Evolutionary conservation across 2,888 invertebrate species (phyloP), one percentile per base, ranked within the genome.

Genomic region (Quadroppia sp.): DNA sequence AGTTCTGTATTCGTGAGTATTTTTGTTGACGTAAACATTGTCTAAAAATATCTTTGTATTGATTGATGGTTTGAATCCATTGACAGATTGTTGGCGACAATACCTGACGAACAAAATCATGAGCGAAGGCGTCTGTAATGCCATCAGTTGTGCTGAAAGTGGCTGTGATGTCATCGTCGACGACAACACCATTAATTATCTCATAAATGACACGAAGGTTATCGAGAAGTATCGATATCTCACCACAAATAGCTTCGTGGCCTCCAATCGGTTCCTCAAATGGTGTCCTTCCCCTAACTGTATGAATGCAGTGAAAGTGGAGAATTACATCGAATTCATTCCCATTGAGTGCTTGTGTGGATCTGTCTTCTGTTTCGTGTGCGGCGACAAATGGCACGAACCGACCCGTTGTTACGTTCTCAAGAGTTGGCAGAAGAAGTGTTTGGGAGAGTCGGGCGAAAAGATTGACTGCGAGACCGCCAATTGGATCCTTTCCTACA

Each of bases 221-320:
- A 30, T 42, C 1, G 45, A 45, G 6, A 72, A 82, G 78, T 85
- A 84, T 78, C 82, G 83, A 77, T 83, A 83, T 75, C 79, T 83
- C 74, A 82, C 84, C 50, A 82, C 83, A 30, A 84, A 84, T 80
- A 83, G 83, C 78, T 84, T 84, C 81, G 84, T 84, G 72, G 82
- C 82, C 82, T 96, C 95, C 84, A 97, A 97, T 85, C 89, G 94
- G 79, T 85, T 95, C 81, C 85, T 98, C 81, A 89, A 95, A 81
- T 98, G 97, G 97, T 98, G 98, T 83, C 97, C 97, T n/a, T n/a
- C n/a, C n/a, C n/a, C n/a, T n/a, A n/a, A 93, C 94, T 84, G 89
- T 89, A 40, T 98, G 83, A 85, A 80, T 80, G 80, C 78, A 4
- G 71, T 40, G 23, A 23, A 56, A 13, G 9, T 11, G 74, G 48